Evolutionary conservation across 1,140 invertebrate genomes (phyloP), one percentile per base, ranked within the genome.

Genomic region (Rhizoglyphus robini): DNA sequence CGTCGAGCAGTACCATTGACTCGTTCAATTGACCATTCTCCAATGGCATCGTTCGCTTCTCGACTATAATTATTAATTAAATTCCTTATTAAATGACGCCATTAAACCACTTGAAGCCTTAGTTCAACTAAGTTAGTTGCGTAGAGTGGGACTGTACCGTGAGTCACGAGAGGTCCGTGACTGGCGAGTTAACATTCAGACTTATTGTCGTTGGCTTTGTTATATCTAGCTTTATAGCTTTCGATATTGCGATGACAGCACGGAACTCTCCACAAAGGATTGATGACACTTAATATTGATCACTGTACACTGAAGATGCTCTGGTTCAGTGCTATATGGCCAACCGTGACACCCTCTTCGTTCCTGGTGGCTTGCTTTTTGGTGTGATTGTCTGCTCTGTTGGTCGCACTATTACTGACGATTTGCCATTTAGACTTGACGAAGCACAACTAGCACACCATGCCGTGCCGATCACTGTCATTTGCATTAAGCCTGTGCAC

Each of bases 231-330:
- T 54, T 54, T 54, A 54, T 54, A 54, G 51, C 51, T 8, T 54
- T 54, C 51, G 20, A 54, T 54, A 54, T 54, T 54, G 51, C 51
- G 51, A 54, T 54, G 51, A 54, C 51, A 54, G 51, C 51, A 54
- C 51, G 20, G 8, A 15, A 46, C 23, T 46, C 41, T 46, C 15
- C 41, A 46, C 15, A 46, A 5, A 27, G 51, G 51, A 54, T 54
- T 54, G 51, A 54, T 54, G 51, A 23, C 8, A 54, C 23, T 54
- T 41, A 11, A n/a, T n/a, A 8, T 11, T 54, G 51, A 54, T 54
- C n/a, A 54, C 8, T 54, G 36, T 18, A 41, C 36, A 8, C 8
- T 41, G n/a, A n/a, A n/a, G n/a, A n/a, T 41, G 36, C 36, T 41
- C 36, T 41, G 8, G 18, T 41, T 41, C 36, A 41, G 8, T 41